phyloP scores from a whole-genome alignment of 1,140 invertebrate species.

The Drosophila erecta region DNA sequence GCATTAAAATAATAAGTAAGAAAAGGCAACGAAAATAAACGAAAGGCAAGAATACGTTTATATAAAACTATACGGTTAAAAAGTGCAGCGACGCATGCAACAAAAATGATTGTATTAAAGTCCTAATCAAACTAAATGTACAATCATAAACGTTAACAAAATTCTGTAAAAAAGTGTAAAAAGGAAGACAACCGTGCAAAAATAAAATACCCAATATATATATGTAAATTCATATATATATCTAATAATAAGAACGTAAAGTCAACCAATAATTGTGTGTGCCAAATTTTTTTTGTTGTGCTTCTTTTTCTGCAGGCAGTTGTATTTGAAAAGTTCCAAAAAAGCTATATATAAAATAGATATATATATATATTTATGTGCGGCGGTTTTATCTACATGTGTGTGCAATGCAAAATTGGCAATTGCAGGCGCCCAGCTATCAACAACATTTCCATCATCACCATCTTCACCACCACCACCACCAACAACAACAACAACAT shows the following conservation, averaged over 20 bases:
- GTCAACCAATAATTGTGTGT: neutral
- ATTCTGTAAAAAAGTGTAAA: too few species aligned
- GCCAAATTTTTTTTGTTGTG: slow-evolving; percentile 7
- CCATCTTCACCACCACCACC: slow-evolving; percentile 32
- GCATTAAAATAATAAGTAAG: slow-evolving; percentile 15
- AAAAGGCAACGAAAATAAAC: slow-evolving; percentile 1
- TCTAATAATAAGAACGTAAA: neutral
- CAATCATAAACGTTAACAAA: too few species aligned
- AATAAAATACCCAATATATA: neutral
- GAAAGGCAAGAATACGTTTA: neutral
- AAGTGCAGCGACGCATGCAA: too few species aligned
- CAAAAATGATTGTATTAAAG: too few species aligned
- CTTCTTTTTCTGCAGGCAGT: slow-evolving; percentile 8
- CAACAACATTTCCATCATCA: slow-evolving; percentile 74
- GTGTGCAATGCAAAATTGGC: slow-evolving; percentile 82
- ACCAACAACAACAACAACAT: slow-evolving; percentile 24
- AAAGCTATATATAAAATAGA: slow-evolving; percentile 14
- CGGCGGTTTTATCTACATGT: slow-evolving; percentile 50
- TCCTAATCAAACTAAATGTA: too few species aligned
- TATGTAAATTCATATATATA: too few species aligned
- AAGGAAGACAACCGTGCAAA: neutral
- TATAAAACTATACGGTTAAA: neutral
- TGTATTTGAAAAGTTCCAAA: neutral
- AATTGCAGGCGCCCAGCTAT: slow-evolving; percentile 76
- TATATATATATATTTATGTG: slow-evolving; percentile 40